Conservation (phyloP, 2,113 vertebrate genomes). For the Xyliphius kryptos region DNA sequence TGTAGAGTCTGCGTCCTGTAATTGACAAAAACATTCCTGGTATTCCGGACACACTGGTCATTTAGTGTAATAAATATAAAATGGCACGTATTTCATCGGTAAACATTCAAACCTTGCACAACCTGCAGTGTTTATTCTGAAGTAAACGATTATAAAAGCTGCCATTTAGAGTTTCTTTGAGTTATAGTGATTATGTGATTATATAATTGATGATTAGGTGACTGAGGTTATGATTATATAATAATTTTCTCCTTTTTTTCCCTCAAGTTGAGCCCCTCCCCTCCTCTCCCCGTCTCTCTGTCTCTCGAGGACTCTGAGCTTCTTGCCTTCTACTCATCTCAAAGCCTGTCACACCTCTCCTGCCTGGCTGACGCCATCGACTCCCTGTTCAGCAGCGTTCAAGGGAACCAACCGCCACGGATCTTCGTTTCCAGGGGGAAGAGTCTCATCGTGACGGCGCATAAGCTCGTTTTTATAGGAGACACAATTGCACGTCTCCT, state of each 20-base stretch:
- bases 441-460: constrained; percentile 79
- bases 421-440: constrained; percentile 81
- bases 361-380: constrained; percentile 75
- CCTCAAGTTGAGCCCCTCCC: constrained; percentile 57
- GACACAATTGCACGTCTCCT: constrained; percentile 81
- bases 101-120: background rate
- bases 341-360: constrained; percentile 76
- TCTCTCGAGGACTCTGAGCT: constrained; percentile 76
- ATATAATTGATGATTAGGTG: no score
- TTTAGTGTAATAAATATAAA: background rate
- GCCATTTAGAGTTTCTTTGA: background rate
- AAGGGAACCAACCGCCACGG: constrained; percentile 74
- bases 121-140: background rate
- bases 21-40: background rate
- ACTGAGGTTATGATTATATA: no score
- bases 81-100: background rate
- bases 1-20: background rate
- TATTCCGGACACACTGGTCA: background rate
- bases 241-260: constrained; percentile 1
- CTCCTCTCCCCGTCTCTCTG: constrained; percentile 59
- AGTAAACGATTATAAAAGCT: background rate
- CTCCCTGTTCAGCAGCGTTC: constrained; percentile 72
- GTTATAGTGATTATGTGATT: background rate
- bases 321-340: constrained; percentile 80
- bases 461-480: constrained; percentile 84